A percentile compares a stretch with the other conserved stretches of the same genome.
Conservation (phyloP, 2,888 invertebrate genomes). For the Galerucella pusilla region DNA sequence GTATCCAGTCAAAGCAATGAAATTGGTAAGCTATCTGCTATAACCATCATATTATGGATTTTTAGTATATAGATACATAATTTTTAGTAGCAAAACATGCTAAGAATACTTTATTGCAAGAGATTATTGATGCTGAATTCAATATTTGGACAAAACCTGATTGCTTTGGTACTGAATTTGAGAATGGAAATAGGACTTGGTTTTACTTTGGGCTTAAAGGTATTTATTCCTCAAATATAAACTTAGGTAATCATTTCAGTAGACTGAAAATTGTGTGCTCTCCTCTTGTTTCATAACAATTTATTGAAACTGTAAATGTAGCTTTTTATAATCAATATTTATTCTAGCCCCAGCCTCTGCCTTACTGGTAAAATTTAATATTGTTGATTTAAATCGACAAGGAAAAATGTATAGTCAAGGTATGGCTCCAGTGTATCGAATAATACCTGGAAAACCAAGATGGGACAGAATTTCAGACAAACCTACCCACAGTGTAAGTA, state of each 20-base stretch:
- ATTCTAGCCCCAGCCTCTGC: constrained; percentile 61
- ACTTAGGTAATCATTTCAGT: no score
- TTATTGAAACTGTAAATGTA: not conserved
- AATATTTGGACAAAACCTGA: constrained; percentile 93
- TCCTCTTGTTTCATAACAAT: no score
- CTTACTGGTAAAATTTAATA: constrained; percentile 78
- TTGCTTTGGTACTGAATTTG: constrained; percentile 86
- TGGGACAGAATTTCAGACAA: constrained; percentile 89
- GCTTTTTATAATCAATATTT: not conserved
- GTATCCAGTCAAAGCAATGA: constrained; percentile 67
- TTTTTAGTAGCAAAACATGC: constrained; percentile 42
- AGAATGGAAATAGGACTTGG: constrained; percentile 93
- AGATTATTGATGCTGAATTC: constrained; percentile 81
- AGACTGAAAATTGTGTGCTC: no score
- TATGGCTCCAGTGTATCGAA: constrained; percentile 84
- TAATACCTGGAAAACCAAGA: constrained; percentile 79
- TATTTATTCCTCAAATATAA: constrained; percentile 49
- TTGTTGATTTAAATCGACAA: constrained; percentile 90
- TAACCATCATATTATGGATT: not conserved
- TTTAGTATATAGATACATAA: not conserved
- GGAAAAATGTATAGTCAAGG: constrained; percentile 92
- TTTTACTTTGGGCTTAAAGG: constrained; percentile 87
- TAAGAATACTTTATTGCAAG: constrained; percentile 54
- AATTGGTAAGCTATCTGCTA: constrained; percentile 66
- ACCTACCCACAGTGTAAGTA: constrained; percentile 78